Evolutionary conservation across 2,888 invertebrate species (phyloP).

Genomic region (Lordiphosa fenestrarum): DNA sequence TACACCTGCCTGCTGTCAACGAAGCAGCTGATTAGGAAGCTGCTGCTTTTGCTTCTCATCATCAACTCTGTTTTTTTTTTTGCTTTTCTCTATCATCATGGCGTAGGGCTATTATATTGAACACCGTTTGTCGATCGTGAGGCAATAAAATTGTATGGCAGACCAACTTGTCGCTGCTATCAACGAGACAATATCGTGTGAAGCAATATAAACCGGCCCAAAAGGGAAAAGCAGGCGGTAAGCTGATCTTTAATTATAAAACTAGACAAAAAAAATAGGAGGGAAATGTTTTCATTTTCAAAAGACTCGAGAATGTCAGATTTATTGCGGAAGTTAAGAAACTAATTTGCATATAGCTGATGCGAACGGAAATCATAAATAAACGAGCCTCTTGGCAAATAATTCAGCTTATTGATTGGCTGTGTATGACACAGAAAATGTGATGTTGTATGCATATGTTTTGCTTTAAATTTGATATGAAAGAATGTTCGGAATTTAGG

Average conservation of each 20-base stretch:
- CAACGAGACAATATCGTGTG: constrained; percentile 68
- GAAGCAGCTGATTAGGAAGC: constrained; percentile 38
- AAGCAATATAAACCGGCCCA: constrained; percentile 46
- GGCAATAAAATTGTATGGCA: constrained; percentile 71
- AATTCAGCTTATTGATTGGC: too few species aligned
- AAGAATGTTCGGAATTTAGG: too few species aligned
- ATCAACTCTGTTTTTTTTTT: constrained; percentile 1
- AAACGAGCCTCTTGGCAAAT: neutral
- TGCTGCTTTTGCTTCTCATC: constrained; percentile 11
- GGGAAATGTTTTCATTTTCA: constrained; percentile 48
- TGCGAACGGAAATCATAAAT: constrained; percentile 5
- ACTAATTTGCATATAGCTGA: constrained; percentile 63
- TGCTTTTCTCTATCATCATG: constrained; percentile 14
- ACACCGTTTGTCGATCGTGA: constrained; percentile 73
- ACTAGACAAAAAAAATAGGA: constrained; percentile 11
- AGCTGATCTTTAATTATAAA: constrained; percentile 50
- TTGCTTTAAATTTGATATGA: too few species aligned
- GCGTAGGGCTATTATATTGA: constrained; percentile 57
- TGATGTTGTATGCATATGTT: too few species aligned
- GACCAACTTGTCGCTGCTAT: constrained; percentile 46
- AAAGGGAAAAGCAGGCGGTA: constrained; percentile 26
- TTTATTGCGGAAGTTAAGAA: constrained; percentile 49
- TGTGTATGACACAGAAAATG: too few species aligned
- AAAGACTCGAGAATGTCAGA: constrained; percentile 9
- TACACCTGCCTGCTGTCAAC: constrained; percentile 37